Percentiles rank a stretch among this genome's conserved stretches.
These are phyloP conservation scores for Thunnus thynnus DNA, from an alignment of 2,113 vertebrate species.

Conservation along the genomic window DNA sequence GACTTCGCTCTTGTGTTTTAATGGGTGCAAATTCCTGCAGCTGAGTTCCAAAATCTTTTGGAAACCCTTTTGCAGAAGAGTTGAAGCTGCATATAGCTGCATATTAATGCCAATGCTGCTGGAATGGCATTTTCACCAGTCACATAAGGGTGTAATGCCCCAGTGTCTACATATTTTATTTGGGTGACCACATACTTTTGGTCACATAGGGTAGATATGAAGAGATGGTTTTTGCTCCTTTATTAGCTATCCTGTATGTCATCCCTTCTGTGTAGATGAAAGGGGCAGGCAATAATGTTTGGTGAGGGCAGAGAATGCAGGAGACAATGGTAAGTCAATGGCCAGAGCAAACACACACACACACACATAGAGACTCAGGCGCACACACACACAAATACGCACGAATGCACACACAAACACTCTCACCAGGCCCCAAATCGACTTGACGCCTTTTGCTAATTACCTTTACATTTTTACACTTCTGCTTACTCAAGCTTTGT, in stretches of 20 bases:
- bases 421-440: conserved; percentile 56
- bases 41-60: too few species aligned
- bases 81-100: background rate
- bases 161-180: too few species aligned
- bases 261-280: conserved; percentile 30
- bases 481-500: conserved; percentile 65
- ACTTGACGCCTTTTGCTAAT: conserved; percentile 73
- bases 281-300: conserved; percentile 38
- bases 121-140: background rate
- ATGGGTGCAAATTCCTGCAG: background rate
- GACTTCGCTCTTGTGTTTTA: background rate
- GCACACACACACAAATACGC: conserved; percentile 31
- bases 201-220: background rate
- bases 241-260: conserved; percentile 2
- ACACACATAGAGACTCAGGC: background rate
- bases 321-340: conserved; percentile 49
- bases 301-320: conserved; percentile 25
- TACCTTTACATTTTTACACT: conserved; percentile 76
- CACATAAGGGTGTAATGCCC: background rate
- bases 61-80: background rate
- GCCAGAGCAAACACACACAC: conserved; percentile 17
- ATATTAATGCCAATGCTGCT: background rate
- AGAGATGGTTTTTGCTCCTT: background rate
- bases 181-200: background rate
- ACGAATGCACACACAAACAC: conserved; percentile 43